Evolutionary conservation across 2,113 vertebrate species (phyloP), one percentile per base, ranked within the genome.

Genomic region (Acinonyx jubatus): DNA sequence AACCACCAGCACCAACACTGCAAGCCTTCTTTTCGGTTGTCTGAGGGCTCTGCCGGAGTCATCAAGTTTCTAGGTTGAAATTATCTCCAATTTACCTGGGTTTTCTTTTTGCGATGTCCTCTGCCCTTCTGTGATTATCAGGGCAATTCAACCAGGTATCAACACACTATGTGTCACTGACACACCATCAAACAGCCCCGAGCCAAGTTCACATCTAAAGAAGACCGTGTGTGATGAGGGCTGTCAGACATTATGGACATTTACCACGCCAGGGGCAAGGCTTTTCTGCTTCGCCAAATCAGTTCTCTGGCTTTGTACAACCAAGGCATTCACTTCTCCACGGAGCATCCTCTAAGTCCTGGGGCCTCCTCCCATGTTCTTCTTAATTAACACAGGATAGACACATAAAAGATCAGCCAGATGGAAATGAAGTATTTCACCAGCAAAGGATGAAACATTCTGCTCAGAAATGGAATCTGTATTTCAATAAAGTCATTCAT

Each of bases 381-480:
- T 98, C 97, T 95, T 98, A 98, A 98, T 98, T 98, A 98, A 96
- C 97, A 93, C 0, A n/a, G 96, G 95, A 69, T 86, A 98, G 78
- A 94, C 80, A 81, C 68, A 96, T 92, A 97, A 98, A 98, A 98
- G 97, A 98, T 96, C 95, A 97, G 95, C 94, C 98, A 98, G 97
- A 98, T 97, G 97, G 97, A 98, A 97, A 98, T 98, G 97, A 98
- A 98, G 98, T 97, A 98, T 98, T 98, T 98, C 97, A 98, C 97
- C 89, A 97, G 55, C 48, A 98, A 91, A 98, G 97, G 96, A 98
- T 95, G 96, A 97, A 98, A 97, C 95, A 96, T 95, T 97, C 92
- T 61, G 80, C 95, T 98, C 86, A 94, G 97, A 98, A 98, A 98
- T 57, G 86, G 92, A 98, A 96, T 97, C 97, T 96, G 98, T 97